These are phyloP conservation scores for Centroberyx gerrardi DNA, from an alignment of 2,797 vertebrate species.

Conservation along the genomic window DNA sequence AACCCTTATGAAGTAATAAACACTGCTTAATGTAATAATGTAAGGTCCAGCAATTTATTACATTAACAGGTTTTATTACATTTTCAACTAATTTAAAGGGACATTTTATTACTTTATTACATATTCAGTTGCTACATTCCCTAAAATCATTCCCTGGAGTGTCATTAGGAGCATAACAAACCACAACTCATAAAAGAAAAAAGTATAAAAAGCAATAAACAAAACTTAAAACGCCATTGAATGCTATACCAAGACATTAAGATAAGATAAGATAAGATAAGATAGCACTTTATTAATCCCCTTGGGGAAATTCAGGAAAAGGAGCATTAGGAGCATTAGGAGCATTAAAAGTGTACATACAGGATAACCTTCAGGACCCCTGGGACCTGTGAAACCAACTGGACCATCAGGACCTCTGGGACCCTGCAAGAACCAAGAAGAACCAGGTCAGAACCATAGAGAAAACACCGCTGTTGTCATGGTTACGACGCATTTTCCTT, in stretches of 20 bases:
- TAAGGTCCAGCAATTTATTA: too few relatives aligned
- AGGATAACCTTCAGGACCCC: conserved; percentile 77
- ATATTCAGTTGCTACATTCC: too few relatives aligned
- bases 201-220: background rate
- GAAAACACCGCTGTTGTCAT: background rate
- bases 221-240: background rate
- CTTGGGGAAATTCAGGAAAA: too few relatives aligned
- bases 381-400: conserved; percentile 60
- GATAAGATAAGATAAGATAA: too few relatives aligned
- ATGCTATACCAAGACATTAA: too few relatives aligned
- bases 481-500: background rate
- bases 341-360: conserved; percentile 67
- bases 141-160: too few relatives aligned
- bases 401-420: conserved; percentile 69
- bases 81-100: too few relatives aligned
- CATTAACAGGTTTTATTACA: too few relatives aligned
- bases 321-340: too few relatives aligned
- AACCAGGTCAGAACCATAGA: background rate
- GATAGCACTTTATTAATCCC: too few relatives aligned
- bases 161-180: too few relatives aligned
- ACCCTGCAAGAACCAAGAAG: conserved; percentile 73
- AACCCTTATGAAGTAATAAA: background rate
- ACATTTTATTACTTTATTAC: too few relatives aligned
- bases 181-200: background rate
- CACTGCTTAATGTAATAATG: background rate